Conservation (phyloP, 2,113 vertebrate species). For the Thalassarche chlororhynchos region DNA sequence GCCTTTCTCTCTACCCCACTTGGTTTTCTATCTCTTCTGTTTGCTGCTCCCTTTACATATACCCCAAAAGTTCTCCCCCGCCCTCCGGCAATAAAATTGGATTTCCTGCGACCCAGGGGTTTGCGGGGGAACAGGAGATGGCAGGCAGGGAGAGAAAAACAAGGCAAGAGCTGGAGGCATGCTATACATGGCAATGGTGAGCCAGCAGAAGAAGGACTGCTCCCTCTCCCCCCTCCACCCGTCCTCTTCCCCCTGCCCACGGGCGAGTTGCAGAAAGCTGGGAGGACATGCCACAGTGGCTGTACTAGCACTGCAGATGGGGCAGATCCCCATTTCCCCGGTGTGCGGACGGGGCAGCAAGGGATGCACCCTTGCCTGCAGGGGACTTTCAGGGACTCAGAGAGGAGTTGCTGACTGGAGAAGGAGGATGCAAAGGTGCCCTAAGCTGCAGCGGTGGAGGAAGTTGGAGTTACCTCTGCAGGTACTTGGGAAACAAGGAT, state of each 20-base stretch:
- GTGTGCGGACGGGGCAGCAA: fast-evolving
- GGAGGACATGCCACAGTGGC: fast-evolving
- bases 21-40: background rate
- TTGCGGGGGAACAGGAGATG: background rate
- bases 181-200: fast-evolving
- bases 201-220: background rate
- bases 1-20: background rate
- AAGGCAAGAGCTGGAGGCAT: background rate
- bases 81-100: background rate
- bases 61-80: too few species aligned
- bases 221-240: too few species aligned
- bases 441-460: background rate
- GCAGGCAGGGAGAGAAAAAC: background rate
- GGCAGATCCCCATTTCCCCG: fast-evolving
- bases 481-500: background rate
- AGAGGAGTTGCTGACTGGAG: background rate
- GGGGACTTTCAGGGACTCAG: background rate
- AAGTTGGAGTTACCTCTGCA: background rate
- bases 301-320: background rate
- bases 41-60: background rate
- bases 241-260: background rate
- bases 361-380: background rate
- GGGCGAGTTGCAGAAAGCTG: background rate
- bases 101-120: background rate
- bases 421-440: background rate